phyloP scores from a whole-genome alignment of 2,888 invertebrate genomes.

The Drosophila hamatofila region DNA sequence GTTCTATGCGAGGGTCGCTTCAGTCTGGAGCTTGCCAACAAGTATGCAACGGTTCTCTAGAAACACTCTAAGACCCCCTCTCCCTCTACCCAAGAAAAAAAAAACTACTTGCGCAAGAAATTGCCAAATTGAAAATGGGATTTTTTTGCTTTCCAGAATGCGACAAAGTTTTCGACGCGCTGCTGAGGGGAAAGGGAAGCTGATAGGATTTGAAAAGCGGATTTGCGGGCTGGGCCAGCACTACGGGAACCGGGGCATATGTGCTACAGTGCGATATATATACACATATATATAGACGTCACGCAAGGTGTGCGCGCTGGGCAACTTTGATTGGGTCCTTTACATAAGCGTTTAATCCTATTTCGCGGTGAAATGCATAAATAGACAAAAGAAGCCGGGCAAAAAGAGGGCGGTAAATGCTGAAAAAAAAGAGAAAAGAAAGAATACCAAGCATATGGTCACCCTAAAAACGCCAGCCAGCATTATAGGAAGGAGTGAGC shows the following conservation, averaged over 20 bases:
- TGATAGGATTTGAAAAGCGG: constrained; percentile 80
- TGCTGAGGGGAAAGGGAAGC: constrained; percentile 28
- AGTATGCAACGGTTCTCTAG: constrained; percentile 54
- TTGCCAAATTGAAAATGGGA: constrained; percentile 76
- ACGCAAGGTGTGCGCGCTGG: constrained; percentile 61
- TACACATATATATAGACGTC: constrained; percentile 51
- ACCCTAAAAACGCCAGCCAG: constrained; percentile 44
- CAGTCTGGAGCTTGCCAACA: constrained; percentile 11
- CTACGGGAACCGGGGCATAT: constrained; percentile 74
- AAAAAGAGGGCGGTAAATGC: constrained; percentile 32
- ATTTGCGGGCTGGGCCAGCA: constrained; percentile 58
- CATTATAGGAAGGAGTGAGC: constrained; percentile 10
- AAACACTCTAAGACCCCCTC: background rate
- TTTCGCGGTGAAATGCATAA: constrained; percentile 84
- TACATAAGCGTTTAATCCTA: constrained; percentile 83
- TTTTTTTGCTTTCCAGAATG: constrained; percentile 47
- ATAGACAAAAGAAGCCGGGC: constrained; percentile 71
- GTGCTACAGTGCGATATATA: constrained; percentile 43
- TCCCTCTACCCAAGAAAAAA: background rate
- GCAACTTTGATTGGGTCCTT: constrained; percentile 81
- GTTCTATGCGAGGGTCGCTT: constrained; percentile 7
- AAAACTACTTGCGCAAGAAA: constrained; percentile 65
- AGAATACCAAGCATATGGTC: constrained; percentile 54
- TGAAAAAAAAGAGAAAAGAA: constrained; percentile 16
- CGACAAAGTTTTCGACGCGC: constrained; percentile 54